phyloP scores from a whole-genome alignment of 2,888 invertebrate genomes.

The Microchrysa polita region DNA sequence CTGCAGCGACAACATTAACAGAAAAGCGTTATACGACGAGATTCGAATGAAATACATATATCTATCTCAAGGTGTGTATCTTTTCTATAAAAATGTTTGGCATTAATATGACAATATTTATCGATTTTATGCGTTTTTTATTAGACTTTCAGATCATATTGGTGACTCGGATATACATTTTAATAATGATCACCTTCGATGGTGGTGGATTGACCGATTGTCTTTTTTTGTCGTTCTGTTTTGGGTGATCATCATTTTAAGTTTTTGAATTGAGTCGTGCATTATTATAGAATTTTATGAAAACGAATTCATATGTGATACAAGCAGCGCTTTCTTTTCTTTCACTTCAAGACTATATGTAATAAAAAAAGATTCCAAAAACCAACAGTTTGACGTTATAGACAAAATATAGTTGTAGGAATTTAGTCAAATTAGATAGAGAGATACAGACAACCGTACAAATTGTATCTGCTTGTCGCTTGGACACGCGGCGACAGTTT shows the following conservation, averaged over 20 bases:
- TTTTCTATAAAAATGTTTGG: neutral
- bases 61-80: conserved; percentile 3
- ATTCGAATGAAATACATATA: too few species aligned
- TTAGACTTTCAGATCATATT: neutral
- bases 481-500: too few species aligned
- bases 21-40: too few species aligned
- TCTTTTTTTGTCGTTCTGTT: too few species aligned
- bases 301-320: conserved; percentile 13
- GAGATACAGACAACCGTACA: too few species aligned
- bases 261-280: too few species aligned
- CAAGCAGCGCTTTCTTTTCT: conserved; percentile 33
- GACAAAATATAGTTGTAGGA: conserved; percentile 10
- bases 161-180: neutral
- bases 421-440: neutral
- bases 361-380: neutral
- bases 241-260: too few species aligned
- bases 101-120: conserved; percentile 25
- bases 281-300: conserved; percentile 16
- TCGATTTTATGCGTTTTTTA: conserved; percentile 30
- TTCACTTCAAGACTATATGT: conserved; percentile 12
- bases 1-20: neutral
- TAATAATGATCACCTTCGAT: neutral
- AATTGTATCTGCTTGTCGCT: too few species aligned
- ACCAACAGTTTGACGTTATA: neutral
- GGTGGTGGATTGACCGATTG: too few species aligned